A percentile compares a stretch with the other conserved stretches of the same genome.
These are phyloP conservation scores for Lapara coniferarum DNA, from an alignment of 2,888 invertebrate species.

Conservation along the genomic window DNA sequence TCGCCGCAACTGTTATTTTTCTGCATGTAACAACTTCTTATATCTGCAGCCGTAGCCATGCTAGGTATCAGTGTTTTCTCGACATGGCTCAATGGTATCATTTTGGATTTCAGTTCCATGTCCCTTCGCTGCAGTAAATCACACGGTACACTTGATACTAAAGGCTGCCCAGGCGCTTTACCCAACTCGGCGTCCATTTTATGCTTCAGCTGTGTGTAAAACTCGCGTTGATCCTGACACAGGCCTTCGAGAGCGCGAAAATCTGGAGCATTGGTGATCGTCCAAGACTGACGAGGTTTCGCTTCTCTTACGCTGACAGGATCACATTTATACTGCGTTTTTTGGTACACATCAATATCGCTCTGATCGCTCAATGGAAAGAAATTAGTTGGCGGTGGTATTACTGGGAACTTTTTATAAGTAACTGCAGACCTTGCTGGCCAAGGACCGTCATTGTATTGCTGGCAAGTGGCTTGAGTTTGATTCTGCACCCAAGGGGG, in stretches of 20 bases:
- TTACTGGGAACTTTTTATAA: slow-evolving; percentile 74
- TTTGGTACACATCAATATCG: slow-evolving; percentile 70
- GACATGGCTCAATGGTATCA: slow-evolving; percentile 79
- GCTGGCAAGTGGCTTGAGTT: slow-evolving; percentile 60
- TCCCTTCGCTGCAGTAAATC: slow-evolving; percentile 74
- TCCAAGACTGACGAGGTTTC: slow-evolving; percentile 80
- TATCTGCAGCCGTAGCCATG: slow-evolving; percentile 71
- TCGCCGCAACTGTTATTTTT: slow-evolving; percentile 80
- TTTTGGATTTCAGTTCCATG: slow-evolving; percentile 77
- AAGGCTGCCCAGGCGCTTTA: slow-evolving; percentile 70
- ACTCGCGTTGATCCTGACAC: slow-evolving; percentile 74
- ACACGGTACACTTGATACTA: slow-evolving; percentile 64
- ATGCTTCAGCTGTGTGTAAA: slow-evolving; percentile 74
- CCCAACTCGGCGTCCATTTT: slow-evolving; percentile 79
- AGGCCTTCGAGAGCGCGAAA: slow-evolving; percentile 71
- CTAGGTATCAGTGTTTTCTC: slow-evolving; percentile 77
- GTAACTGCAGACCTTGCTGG: slow-evolving; percentile 64
- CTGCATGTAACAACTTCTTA: slow-evolving; percentile 69
- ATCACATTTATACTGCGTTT: slow-evolving; percentile 72
- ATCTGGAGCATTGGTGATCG: slow-evolving; percentile 75
- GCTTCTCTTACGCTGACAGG: slow-evolving; percentile 70
- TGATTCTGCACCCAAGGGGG: slow-evolving; percentile 77
- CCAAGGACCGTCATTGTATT: slow-evolving; percentile 73
- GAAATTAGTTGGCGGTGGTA: slow-evolving; percentile 68
- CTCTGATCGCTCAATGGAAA: slow-evolving; percentile 70